phyloP scores from a whole-genome alignment of 2,797 vertebrate species.

The Lacerta agilis region DNA sequence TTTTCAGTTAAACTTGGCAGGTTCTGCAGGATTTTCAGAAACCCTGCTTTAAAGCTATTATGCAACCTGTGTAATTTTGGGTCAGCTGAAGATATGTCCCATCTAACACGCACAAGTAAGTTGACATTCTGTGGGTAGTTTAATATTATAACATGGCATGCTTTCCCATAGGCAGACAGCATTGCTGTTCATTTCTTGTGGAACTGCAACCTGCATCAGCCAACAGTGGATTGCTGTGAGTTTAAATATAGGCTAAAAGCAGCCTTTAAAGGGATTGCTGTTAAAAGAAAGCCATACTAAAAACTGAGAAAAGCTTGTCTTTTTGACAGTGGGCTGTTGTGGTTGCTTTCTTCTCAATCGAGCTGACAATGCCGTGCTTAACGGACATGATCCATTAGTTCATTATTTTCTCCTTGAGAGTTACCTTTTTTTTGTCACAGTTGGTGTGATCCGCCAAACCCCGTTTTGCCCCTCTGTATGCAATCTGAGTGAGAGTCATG shows the following conservation, averaged over 20 bases:
- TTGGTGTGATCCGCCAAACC: neutral
- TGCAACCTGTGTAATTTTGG: neutral
- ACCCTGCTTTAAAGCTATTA: neutral
- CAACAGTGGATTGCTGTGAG: neutral
- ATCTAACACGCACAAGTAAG: neutral
- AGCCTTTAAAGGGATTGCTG: neutral
- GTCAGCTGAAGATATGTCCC: neutral
- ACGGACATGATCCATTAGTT: neutral
- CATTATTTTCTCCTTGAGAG: neutral
- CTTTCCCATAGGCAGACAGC: neutral
- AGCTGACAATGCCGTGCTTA: neutral
- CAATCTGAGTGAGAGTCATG: neutral
- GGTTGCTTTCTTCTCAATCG: neutral
- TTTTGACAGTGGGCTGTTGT: neutral
- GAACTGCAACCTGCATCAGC: neutral
- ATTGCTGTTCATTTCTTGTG: neutral
- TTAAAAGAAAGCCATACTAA: neutral
- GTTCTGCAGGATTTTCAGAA: neutral
- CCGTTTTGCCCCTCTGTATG: constrained; percentile 5
- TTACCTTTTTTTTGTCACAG: neutral
- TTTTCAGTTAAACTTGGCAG: neutral
- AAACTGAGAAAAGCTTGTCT: neutral
- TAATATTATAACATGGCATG: neutral
- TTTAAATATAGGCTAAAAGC: neutral
- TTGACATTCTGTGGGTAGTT: neutral